A percentile compares a stretch with the other conserved stretches of the same genome.
phyloP scores from a whole-genome alignment of 35 echinoderm and acorn worm genomes.

The Ophioderma brevispina region DNA sequence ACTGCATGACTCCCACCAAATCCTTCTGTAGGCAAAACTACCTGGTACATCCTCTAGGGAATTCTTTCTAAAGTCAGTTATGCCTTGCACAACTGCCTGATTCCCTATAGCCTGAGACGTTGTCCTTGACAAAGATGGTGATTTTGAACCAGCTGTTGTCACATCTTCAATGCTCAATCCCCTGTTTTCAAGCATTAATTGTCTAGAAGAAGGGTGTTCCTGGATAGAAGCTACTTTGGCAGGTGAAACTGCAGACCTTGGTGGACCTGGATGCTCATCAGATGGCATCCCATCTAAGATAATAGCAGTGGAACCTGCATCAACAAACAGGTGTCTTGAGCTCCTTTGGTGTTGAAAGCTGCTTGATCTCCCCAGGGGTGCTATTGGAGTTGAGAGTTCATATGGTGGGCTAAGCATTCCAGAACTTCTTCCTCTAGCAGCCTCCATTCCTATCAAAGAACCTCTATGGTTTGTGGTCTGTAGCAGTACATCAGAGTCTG shows the following conservation, averaged over 20 bases:
- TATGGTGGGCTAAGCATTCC: background rate
- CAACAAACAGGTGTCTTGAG: background rate
- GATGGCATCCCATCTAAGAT: background rate
- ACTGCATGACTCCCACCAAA: no score
- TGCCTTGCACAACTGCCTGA: background rate
- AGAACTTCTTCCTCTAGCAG: background rate
- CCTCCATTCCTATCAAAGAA: background rate
- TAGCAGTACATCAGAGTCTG: background rate
- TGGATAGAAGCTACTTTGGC: background rate
- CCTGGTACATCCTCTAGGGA: no score
- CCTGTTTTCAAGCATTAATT: background rate
- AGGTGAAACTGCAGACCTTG: background rate
- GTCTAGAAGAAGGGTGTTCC: background rate
- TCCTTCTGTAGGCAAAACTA: no score
- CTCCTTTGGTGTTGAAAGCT: background rate
- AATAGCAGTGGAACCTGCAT: background rate
- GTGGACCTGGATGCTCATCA: no score
- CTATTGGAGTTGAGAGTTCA: background rate
- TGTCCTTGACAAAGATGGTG: background rate
- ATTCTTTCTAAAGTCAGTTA: background rate
- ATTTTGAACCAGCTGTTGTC: background rate
- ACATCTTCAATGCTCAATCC: background rate
- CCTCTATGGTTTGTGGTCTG: background rate
- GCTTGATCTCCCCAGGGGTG: background rate
- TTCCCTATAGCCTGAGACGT: background rate